Evolutionary conservation across 2,888 invertebrate genomes (phyloP), one percentile per base, ranked within the genome.

Genomic region (Alsophila aescularia): DNA sequence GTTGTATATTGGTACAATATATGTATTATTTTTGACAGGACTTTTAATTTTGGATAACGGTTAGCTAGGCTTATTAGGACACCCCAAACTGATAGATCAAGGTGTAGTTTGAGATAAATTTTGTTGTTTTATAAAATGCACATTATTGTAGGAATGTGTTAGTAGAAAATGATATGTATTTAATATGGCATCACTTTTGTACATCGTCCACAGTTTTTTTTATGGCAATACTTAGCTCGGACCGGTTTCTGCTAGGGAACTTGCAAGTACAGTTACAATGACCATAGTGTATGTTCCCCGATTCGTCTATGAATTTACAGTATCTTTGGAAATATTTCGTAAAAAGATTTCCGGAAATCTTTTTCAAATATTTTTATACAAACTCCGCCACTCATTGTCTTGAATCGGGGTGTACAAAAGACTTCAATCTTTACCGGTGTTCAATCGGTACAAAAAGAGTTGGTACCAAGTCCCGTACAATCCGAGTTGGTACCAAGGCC

Each of bases 91-190:
- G 7, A 12, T 14, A 16, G 48, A 34, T 31, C 40, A 27, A 35
- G 10, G 12, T 18, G 21, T 29, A 40, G 50, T 54, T 66, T 44
- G 58, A 43, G 58, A 55, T 54, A 60, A 52, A 49, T 31, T 56
- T 57, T 43, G 50, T 36, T 42, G 36, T 52, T 52, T 54, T 56
- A n/a, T n/a, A n/a, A 69, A 73, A 69, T 70, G 66, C 69, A 66
- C 53, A 50, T 66, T 56, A 52, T 43, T 52, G 45, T 62, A 79
- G 90, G 88, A 89, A 89, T 88, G 68, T 65, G 83, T 86, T 79
- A 82, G 79, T 82, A 79, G 67, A 76, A 73, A 80, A 73, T 86
- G 87, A 87, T 89, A 89, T 89, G 88, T 90, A 67, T 85, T 74
- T 58, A 72, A 77, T 88, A 89, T 90, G 89, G 90, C 89, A 85